Base-by-base conservation (phyloP, 30 jellyfish, hydroid and myxozoan species). In the Pseudorhiza aurosa region DNA sequence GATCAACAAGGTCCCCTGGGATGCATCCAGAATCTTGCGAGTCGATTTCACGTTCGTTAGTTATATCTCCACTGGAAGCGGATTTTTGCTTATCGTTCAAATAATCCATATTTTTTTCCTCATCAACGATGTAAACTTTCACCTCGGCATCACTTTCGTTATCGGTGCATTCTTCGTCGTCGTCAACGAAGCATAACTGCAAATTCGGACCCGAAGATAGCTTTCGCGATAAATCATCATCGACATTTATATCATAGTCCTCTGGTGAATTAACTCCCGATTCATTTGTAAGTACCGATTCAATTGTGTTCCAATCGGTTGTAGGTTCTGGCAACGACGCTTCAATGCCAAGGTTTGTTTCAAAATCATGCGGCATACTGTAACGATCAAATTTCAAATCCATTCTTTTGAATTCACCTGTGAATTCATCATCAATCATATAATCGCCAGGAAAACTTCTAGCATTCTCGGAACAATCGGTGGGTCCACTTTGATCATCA, bases 1-100 rank as follows among this genome's bases (percentile, higher is more conserved):
- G 46, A 64, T 85, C 96, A 17, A 78, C 90, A 1, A 85, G 53
- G 65, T 85, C 96, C 18, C 96, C 96, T 2, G 96, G 96, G 15
- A 85, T 90, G 58, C 88, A 85, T n/a, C 96, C 96, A 32, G 90
- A 74, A 55, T 85, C 96, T 45, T 90, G 43, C 9, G 96, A 85
- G 53, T 85, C 96, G 28, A 85, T 43, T 49, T 85, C 96, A 14
- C 96, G 87, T 15, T 85, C 89, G 30, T 74, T 74, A 11, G 58
- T 15, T 4, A 78, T 14, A 21, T 75, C 90, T 27, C 71, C 86
- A 31, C 55, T 33, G 32, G 82, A 25, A 42, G 68, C 14, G n/a
- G 64, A 32, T 17, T 43, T 60, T 8, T 12, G 29, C 24, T 30
- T 32, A 18, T 72, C 80, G 50, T 45, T 71, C 14, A 84, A 59